Conservation (phyloP, 2,113 vertebrate genomes). For the Xerus inauris region DNA sequence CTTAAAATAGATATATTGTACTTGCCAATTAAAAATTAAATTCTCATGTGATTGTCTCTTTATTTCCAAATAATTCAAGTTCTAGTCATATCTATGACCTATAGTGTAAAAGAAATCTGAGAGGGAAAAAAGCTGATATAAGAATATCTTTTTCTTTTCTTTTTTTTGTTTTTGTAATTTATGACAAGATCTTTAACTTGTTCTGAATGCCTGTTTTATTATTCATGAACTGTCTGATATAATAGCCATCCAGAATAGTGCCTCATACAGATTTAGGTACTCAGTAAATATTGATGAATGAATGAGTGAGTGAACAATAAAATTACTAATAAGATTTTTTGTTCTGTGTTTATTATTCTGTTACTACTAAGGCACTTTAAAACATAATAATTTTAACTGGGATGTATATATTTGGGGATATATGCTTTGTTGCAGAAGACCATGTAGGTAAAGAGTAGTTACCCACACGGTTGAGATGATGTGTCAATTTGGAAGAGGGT, state of each 20-base stretch:
- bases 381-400: background rate
- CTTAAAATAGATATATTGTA: background rate
- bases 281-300: slow-evolving; percentile 32
- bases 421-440: background rate
- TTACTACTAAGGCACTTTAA: background rate
- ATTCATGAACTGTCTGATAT: background rate
- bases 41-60: background rate
- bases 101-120: background rate
- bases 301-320: background rate
- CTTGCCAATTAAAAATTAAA: slow-evolving; percentile 21
- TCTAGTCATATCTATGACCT: background rate
- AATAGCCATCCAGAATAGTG: background rate
- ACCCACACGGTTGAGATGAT: background rate
- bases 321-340: background rate
- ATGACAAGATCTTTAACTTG: background rate
- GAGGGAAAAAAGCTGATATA: background rate
- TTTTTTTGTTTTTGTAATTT: background rate
- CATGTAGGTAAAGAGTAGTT: background rate
- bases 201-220: background rate
- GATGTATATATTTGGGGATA: background rate
- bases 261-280: background rate
- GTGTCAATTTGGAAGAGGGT: background rate
- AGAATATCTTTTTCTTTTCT: background rate
- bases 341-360: background rate
- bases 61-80: slow-evolving; percentile 4